phyloP scores from a whole-genome alignment of 2,797 vertebrate genomes.

The Danio aesculapii region DNA sequence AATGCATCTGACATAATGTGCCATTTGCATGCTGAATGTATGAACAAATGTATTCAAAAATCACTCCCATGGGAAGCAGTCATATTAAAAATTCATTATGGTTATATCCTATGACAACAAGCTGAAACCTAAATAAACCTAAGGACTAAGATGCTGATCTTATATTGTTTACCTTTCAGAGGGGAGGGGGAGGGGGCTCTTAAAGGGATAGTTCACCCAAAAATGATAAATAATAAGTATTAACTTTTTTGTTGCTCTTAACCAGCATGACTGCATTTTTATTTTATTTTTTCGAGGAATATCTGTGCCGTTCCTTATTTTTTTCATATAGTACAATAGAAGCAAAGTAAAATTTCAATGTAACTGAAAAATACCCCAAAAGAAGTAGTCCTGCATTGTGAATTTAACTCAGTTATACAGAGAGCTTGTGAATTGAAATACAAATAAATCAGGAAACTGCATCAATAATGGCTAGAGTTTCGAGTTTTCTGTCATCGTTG shows the following conservation, averaged over 20 bases:
- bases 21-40: slow-evolving; percentile 10
- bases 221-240: not conserved
- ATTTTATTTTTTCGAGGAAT: not conserved
- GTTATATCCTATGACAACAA: not conserved
- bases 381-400: no score
- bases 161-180: slow-evolving; percentile 13
- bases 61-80: slow-evolving; percentile 7
- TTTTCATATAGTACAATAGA: not conserved
- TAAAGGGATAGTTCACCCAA: no score
- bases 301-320: not conserved
- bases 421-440: no score
- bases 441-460: no score
- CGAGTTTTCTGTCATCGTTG: no score
- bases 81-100: not conserved
- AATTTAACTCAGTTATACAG: no score
- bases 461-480: no score
- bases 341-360: no score
- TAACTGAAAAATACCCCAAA: no score
- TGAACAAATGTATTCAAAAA: slow-evolving; percentile 3
- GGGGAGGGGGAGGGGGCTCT: not conserved
- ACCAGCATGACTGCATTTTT: not conserved
- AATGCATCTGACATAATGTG: slow-evolving; percentile 26
- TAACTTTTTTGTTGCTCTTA: not conserved
- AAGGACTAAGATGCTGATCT: not conserved
- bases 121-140: not conserved